phyloP scores from a whole-genome alignment of 2,888 invertebrate species.

The Sesamia inferens region DNA sequence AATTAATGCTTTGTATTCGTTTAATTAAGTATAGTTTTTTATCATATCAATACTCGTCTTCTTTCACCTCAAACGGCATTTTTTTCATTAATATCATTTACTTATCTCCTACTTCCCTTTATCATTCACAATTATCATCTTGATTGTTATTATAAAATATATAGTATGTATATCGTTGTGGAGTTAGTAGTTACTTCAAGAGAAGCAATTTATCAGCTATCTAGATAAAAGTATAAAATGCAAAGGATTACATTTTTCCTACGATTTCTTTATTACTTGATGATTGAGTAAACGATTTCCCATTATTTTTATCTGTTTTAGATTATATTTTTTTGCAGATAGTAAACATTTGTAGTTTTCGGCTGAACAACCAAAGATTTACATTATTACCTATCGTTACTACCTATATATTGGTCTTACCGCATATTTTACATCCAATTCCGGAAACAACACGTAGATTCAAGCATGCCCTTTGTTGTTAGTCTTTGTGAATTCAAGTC shows the following conservation, averaged over 20 bases:
- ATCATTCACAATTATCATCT: constrained; percentile 15
- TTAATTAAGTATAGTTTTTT: background rate
- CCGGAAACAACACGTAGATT: constrained; percentile 43
- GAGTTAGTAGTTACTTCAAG: constrained; percentile 30
- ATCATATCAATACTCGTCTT: constrained; percentile 23
- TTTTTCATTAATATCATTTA: background rate
- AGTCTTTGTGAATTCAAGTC: constrained; percentile 49
- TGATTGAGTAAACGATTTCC: constrained; percentile 4
- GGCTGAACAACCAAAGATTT: background rate
- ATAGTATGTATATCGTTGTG: constrained; percentile 10
- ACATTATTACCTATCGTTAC: background rate
- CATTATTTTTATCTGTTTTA: constrained; percentile 7
- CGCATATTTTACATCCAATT: constrained; percentile 5
- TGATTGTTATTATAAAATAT: constrained; percentile 26
- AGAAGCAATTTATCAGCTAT: constrained; percentile 2
- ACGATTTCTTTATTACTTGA: constrained; percentile 7
- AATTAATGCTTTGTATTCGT: constrained; percentile 8
- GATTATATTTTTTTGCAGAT: too few relatives aligned
- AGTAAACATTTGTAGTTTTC: too few relatives aligned
- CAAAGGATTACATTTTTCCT: constrained; percentile 32
- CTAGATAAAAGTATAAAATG: constrained; percentile 10
- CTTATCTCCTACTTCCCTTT: constrained; percentile 5
- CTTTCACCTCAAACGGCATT: background rate
- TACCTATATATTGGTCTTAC: background rate
- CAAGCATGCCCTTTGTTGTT: constrained; percentile 46